Base-by-base conservation (phyloP, 2,797 vertebrate species). In the Pogoniulus pusillus region DNA sequence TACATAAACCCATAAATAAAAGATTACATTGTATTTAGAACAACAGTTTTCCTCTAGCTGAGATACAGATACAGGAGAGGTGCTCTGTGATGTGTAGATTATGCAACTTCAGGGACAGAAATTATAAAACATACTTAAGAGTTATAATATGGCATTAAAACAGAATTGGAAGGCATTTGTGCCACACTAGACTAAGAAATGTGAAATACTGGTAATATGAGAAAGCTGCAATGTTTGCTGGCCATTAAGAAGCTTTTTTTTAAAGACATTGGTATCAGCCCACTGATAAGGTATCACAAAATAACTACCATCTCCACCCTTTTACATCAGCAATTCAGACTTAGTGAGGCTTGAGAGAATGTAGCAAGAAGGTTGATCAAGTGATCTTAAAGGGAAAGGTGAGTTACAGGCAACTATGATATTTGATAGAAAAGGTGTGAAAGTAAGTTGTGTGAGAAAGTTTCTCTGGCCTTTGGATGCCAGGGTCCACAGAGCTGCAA, bases 231-330 rank as follows among this genome's bases (percentile, higher is more conserved):
- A 73, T 89, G 54, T 86, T 91, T 35, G 84, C 41, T 59, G 17
- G 9, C 75, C 49, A 35, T 83, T 90, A 71, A 85, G 51, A 93
- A 86, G 60, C 59, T 82, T 10, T 85, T 89, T 82, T 90, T 93
- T 79, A 73, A 74, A 95, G 92, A 74, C 9, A 7, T 5, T 0
- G 0, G 1, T 95, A 84, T 96, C 85, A 87, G 65, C n/a, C 39
- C 51, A 26, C 35, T 87, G 95, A 96, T 96, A 95, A 95, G 85
- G 55, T 87, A 82, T 95, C 89, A 60, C 78, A 75, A 91, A 95
- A 85, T 51, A 91, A 72, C 66, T 91, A 76, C 70, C 72, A 82
- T 85, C 80, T 37, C 87, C 84, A 85, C 73, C 81, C 92, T 96
- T 96, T 89, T 70, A 69, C 89, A 94, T 80, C 89, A 89, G 45